phyloP scores from a whole-genome alignment of 2,888 invertebrate genomes.

The Lepeophtheirus nordmannii region DNA sequence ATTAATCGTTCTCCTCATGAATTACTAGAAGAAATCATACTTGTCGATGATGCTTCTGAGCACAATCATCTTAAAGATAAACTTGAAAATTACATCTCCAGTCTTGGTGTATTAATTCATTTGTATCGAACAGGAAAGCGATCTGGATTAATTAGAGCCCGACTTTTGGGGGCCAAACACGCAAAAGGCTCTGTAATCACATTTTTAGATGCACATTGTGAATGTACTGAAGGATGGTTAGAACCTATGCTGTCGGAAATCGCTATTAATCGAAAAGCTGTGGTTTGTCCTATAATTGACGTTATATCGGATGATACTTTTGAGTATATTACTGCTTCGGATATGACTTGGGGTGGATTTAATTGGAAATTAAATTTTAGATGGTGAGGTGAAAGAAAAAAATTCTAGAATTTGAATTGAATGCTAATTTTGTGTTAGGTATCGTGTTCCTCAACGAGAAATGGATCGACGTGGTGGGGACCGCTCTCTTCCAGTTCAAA shows the following conservation, averaged over 20 bases:
- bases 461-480: conserved; percentile 84
- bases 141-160: conserved; percentile 86
- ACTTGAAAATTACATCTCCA: conserved; percentile 73
- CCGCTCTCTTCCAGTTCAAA: conserved; percentile 73
- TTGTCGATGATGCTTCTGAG: conserved; percentile 95
- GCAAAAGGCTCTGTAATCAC: conserved; percentile 52
- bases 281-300: conserved; percentile 96
- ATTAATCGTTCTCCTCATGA: conserved; percentile 81
- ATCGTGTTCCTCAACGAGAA: conserved; percentile 91
- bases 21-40: conserved; percentile 78
- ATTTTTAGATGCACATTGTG: conserved; percentile 95
- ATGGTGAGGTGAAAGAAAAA: conserved; percentile 49
- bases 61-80: conserved; percentile 67
- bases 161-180: conserved; percentile 80
- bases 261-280: conserved; percentile 73
- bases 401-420: background rate
- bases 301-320: conserved; percentile 97
- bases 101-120: conserved; percentile 65
- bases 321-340: conserved; percentile 95
- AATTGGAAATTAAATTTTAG: conserved; percentile 99
- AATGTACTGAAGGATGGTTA: conserved; percentile 96
- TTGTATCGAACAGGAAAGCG: conserved; percentile 78
- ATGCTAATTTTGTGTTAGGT: conserved; percentile 44
- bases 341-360: conserved; percentile 99
- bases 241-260: conserved; percentile 84